Conservation (phyloP, 2,113 vertebrate species). For the Xenopus tropicalis region DNA sequence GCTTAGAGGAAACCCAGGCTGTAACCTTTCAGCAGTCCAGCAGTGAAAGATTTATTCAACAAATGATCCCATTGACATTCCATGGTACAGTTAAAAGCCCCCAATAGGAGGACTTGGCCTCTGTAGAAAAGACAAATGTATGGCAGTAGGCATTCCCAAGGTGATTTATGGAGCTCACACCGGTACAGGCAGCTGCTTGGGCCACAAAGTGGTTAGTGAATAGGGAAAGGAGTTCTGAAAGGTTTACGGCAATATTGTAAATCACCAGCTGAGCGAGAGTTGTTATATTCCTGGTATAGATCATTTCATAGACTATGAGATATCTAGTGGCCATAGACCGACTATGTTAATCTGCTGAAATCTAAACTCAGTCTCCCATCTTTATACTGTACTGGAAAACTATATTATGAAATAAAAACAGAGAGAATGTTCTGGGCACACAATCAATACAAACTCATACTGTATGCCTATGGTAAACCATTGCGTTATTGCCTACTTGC, state of each 20-base stretch:
- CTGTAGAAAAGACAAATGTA: not conserved
- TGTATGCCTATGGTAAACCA: no score
- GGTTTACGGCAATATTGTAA: not conserved
- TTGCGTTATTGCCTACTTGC: no score
- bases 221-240: not conserved
- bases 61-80: conserved; percentile 10
- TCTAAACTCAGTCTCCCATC: no score
- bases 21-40: no score
- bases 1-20: not conserved
- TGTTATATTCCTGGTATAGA: not conserved
- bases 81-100: not conserved
- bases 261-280: not conserved
- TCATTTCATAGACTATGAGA: not conserved
- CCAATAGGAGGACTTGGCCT: not conserved
- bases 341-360: no score
- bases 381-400: no score
- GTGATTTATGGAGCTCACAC: conserved; percentile 1
- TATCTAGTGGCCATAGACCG: no score
- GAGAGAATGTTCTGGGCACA: no score
- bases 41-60: not conserved
- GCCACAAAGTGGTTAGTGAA: not conserved
- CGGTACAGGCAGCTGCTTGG: not conserved
- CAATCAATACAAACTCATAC: no score
- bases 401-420: no score
- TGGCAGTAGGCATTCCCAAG: not conserved